phyloP scores from a whole-genome alignment of 2,888 invertebrate genomes.

The Crepidodera aurea region DNA sequence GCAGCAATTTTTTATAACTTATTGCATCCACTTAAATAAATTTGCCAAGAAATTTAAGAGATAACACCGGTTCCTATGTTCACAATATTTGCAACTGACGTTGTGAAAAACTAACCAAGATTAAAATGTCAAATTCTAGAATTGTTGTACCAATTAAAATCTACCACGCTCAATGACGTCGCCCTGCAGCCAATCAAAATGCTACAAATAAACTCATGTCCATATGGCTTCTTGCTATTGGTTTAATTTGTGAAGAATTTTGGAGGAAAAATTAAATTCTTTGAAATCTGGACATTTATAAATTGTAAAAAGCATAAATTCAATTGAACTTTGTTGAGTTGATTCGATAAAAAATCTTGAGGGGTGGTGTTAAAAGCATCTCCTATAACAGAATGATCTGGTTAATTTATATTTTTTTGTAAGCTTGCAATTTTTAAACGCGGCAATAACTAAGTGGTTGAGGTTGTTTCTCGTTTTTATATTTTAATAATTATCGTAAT shows the following conservation, averaged over 20 bases:
- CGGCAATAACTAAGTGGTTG: too few relatives aligned
- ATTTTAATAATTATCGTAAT: too few relatives aligned
- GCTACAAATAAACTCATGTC: slow-evolving; percentile 44
- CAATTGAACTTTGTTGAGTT: too few relatives aligned
- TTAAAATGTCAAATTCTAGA: slow-evolving; percentile 33
- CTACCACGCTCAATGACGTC: slow-evolving; percentile 53
- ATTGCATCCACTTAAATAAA: slow-evolving; percentile 33
- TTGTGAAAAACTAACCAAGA: slow-evolving; percentile 17
- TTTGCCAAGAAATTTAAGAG: background rate
- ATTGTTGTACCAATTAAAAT: slow-evolving; percentile 49
- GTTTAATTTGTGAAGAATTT: slow-evolving; percentile 26
- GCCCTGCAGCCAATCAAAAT: slow-evolving; percentile 43
- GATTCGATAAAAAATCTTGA: too few relatives aligned
- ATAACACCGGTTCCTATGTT: slow-evolving; percentile 19
- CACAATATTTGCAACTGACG: slow-evolving; percentile 18
- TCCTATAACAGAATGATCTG: too few relatives aligned
- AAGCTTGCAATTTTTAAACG: too few relatives aligned
- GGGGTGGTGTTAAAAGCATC: too few relatives aligned
- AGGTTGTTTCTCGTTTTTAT: too few relatives aligned
- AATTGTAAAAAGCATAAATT: too few relatives aligned
- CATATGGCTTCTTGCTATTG: slow-evolving; percentile 57
- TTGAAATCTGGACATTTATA: too few relatives aligned
- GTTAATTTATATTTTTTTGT: too few relatives aligned
- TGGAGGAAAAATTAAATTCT: background rate
- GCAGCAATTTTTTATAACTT: slow-evolving; percentile 27